Base-by-base conservation (phyloP, 30 jellyfish, hydroid and myxozoan genomes). In the Aurelia coerulea region DNA sequence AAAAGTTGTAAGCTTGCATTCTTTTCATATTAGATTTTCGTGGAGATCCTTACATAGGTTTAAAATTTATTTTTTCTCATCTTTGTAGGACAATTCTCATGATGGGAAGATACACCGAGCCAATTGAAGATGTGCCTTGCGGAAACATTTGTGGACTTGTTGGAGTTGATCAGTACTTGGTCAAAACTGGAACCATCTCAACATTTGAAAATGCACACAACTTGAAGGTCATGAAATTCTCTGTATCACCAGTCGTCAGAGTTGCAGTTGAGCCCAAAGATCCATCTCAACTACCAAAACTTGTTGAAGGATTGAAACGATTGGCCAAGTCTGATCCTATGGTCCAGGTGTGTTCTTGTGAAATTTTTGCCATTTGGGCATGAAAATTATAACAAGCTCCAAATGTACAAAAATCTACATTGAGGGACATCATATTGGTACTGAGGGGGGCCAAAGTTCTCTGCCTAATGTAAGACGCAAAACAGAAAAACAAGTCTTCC, bases 251-350 rank as follows among this genome's bases (percentile, higher is more conserved):
- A 31, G 99, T 96, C 79, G 99, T 96, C 51, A 95, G 99, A 65
- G 99, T 96, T 75, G 99, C 99, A 78, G 99, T 96, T 60, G 97
- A 90, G 75, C 99, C 99, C 19, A 96, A 91, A 80, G 96, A 91
- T 73, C 97, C 99, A 19, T 89, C 98, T n/a, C 97, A 96, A 64
- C 88, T 96, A 51, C 99, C 99, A 53, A 96, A 96, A 73, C 96
- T 96, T n/a, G 98, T 96, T 54, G 99, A 96, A 63, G 99, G 99
- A 7, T 69, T 96, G 79, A 96, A 96, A 58, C 96, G 99, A 37
- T 77, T 96, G 83, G 98, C 99, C 46, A 96, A 96, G 85, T 90
- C 98, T 15, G 99, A 96, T 88, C 99, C 99, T 87, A 96, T 96
- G 99, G 99, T 96, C 63, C 91, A 88, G 91, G 96, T 88, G 19